A percentile compares a stretch with the other conserved stretches of the same genome.
Evolutionary conservation across 2,113 vertebrate genomes (phyloP).

Genomic region (Athene noctua): DNA sequence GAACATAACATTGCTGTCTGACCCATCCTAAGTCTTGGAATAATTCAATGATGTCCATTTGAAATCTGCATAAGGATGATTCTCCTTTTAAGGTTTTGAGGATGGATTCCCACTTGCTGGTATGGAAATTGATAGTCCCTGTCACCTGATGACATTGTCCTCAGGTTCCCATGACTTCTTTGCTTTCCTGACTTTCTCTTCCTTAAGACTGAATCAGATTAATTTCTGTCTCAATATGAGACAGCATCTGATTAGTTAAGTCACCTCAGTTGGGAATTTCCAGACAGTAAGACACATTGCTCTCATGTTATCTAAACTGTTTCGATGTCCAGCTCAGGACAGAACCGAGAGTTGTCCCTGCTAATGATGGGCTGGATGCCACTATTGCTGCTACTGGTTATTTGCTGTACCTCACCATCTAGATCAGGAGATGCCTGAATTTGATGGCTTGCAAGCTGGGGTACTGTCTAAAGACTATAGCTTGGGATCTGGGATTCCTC

Average conservation of each 20-base stretch:
- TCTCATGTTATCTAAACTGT: background rate
- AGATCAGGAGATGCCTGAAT: background rate
- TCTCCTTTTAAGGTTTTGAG: background rate
- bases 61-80: background rate
- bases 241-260: background rate
- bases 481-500: background rate
- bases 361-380: background rate
- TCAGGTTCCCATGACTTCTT: background rate
- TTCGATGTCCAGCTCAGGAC: background rate
- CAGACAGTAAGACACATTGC: background rate
- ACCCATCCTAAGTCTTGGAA: background rate
- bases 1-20: background rate
- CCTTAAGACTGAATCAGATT: background rate
- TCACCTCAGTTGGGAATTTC: background rate
- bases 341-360: background rate
- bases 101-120: background rate
- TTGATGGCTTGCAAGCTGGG: background rate
- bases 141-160: background rate
- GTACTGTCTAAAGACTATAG: background rate
- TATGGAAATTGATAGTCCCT: background rate
- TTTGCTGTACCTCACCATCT: background rate
- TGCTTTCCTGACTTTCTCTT: background rate
- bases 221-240: background rate
- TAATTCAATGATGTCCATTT: background rate
- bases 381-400: background rate